phyloP scores from a whole-genome alignment of 2,888 invertebrate genomes.

The Cheilosia urbana region DNA sequence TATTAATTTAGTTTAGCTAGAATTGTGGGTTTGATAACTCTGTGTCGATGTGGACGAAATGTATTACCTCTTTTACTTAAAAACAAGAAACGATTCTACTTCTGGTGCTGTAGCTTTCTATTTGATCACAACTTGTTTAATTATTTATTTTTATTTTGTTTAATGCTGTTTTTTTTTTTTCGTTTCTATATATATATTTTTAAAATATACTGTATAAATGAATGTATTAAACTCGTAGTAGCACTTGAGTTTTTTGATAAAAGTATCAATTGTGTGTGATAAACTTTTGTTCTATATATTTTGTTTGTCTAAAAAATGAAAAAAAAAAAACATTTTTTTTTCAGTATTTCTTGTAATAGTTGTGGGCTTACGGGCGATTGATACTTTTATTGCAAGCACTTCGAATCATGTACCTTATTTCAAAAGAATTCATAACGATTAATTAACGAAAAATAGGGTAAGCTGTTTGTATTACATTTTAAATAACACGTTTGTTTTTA shows the following conservation, averaged over 20 bases:
- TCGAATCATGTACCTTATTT: slow-evolving; percentile 52
- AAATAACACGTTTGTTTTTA: background rate
- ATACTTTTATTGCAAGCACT: slow-evolving; percentile 32
- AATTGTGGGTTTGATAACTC: slow-evolving; percentile 39
- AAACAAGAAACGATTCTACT: slow-evolving; percentile 57
- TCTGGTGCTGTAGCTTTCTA: slow-evolving; percentile 73
- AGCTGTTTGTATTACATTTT: background rate
- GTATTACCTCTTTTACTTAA: slow-evolving; percentile 72
- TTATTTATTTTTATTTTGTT: slow-evolving; percentile 37
- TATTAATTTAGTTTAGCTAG: slow-evolving; percentile 25
- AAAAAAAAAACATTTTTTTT: background rate
- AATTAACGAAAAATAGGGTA: slow-evolving; percentile 4
- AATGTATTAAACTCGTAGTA: slow-evolving; percentile 32
- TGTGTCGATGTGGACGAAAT: slow-evolving; percentile 50
- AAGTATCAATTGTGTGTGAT: slow-evolving; percentile 27
- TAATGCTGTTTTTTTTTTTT: background rate
- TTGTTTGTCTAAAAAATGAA: background rate
- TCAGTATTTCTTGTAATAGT: background rate
- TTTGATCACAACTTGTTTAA: slow-evolving; percentile 48
- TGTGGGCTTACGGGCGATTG: background rate
- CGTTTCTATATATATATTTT: slow-evolving; percentile 19
- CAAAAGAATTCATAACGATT: slow-evolving; percentile 7
- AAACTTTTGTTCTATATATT: background rate
- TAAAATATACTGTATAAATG: slow-evolving; percentile 13
- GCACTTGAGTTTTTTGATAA: slow-evolving; percentile 20